Percentiles rank a stretch among this genome's conserved stretches.
Conservation (phyloP, 1,140 invertebrate genomes). For the Holotrichia oblita region DNA sequence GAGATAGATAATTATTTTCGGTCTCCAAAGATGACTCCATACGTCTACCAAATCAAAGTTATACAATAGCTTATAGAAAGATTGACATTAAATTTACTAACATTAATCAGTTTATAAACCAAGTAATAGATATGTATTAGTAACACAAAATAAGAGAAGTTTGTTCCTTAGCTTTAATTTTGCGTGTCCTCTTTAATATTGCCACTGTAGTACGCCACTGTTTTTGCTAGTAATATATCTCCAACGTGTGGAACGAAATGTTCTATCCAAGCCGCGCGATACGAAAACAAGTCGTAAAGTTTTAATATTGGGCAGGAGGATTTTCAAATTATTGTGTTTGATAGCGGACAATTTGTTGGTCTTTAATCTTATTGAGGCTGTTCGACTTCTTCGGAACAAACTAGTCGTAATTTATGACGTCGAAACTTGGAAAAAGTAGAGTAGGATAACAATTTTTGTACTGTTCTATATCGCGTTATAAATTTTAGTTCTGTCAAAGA, state of each 20-base stretch:
- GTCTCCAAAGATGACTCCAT: no score
- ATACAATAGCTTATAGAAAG: no score
- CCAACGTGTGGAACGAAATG: not conserved
- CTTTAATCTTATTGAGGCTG: slow-evolving; percentile 13
- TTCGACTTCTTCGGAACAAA: not conserved
- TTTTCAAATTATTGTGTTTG: slow-evolving; percentile 19
- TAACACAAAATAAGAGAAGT: no score
- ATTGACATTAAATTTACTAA: no score
- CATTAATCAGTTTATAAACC: no score
- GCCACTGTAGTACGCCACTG: no score
- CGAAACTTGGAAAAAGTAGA: not conserved
- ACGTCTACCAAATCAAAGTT: no score
- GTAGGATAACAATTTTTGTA: not conserved
- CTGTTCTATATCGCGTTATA: not conserved
- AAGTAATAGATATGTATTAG: no score
- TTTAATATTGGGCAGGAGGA: slow-evolving; percentile 25
- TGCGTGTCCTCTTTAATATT: no score
- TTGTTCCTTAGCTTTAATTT: no score
- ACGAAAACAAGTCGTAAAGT: slow-evolving; percentile 34
- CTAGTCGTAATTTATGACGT: not conserved
- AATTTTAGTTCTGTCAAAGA: not conserved
- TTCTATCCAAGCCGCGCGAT: not conserved
- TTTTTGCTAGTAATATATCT: no score
- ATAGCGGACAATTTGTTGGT: slow-evolving; percentile 25
- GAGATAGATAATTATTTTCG: no score